phyloP scores from a whole-genome alignment of 2,797 vertebrate species.

The Remorina albescens region DNA sequence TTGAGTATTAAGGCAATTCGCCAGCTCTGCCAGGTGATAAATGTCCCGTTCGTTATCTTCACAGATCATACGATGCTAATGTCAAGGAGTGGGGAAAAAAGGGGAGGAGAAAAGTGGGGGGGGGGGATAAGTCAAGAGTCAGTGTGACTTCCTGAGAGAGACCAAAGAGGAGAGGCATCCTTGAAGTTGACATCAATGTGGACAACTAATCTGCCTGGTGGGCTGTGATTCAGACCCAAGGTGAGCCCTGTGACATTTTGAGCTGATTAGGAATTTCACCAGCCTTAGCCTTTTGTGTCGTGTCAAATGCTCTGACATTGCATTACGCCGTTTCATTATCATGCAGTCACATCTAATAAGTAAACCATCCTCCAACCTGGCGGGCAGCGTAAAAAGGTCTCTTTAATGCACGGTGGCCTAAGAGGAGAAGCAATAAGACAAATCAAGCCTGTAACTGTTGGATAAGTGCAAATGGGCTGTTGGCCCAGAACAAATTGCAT shows the following conservation, averaged over 20 bases:
- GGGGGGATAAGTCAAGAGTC: conserved; percentile 46
- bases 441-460: conserved; percentile 75
- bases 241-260: conserved; percentile 80
- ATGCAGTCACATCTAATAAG: conserved; percentile 84
- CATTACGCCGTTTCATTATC: conserved; percentile 83
- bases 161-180: conserved; percentile 59
- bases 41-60: conserved; percentile 7
- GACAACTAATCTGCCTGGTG: conserved; percentile 69
- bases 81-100: conserved; percentile 14
- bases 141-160: conserved; percentile 51
- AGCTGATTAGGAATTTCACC: conserved; percentile 83
- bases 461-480: conserved; percentile 80
- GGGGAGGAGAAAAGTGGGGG: conserved; percentile 1
- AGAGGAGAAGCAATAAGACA: conserved; percentile 66
- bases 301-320: conserved; percentile 81
- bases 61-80: conserved; percentile 14
- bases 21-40: background rate
- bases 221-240: conserved; percentile 75
- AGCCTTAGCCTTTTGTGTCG: conserved; percentile 78
- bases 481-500: conserved; percentile 83
- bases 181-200: conserved; percentile 66
- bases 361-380: conserved; percentile 67
- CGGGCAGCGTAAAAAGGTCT: conserved; percentile 54
- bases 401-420: conserved; percentile 67
- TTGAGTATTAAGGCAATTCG: background rate